Conservation (phyloP, 2,113 vertebrate species). For the Pungitius pungitius region DNA sequence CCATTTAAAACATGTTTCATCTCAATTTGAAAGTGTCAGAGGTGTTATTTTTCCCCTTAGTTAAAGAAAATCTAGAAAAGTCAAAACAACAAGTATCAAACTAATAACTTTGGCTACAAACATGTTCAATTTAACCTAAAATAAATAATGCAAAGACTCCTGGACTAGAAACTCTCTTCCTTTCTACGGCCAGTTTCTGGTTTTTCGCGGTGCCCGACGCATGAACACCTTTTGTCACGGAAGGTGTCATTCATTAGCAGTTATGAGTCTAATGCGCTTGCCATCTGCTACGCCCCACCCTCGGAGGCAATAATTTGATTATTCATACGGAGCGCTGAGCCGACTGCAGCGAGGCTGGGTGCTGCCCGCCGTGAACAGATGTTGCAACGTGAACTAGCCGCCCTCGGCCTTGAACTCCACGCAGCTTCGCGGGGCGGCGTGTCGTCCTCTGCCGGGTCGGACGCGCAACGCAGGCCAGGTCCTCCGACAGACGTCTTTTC, state of each 20-base stretch:
- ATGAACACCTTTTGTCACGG: constrained; percentile 41
- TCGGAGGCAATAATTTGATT: constrained; percentile 69
- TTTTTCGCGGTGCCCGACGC: constrained; percentile 15
- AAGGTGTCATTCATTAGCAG: constrained; percentile 64
- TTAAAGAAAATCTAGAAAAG: not conserved
- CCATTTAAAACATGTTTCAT: not conserved
- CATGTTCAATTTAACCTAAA: not conserved
- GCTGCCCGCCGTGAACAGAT: constrained; percentile 71
- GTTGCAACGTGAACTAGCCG: constrained; percentile 63
- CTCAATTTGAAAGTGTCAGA: not conserved
- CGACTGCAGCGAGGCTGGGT: constrained; percentile 40
- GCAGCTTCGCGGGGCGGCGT: constrained; percentile 37
- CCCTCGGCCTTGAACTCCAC: constrained; percentile 38
- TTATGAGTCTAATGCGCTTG: constrained; percentile 57
- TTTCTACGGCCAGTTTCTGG: not conserved
- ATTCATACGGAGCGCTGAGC: constrained; percentile 57
- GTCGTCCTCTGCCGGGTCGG: constrained; percentile 23
- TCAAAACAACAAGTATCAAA: constrained; percentile 7
- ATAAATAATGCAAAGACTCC: constrained; percentile 12
- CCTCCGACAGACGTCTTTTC: constrained; percentile 30
- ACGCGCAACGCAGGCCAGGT: constrained; percentile 11
- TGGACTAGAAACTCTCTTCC: not conserved
- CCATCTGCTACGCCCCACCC: constrained; percentile 69
- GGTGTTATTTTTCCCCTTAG: not conserved
- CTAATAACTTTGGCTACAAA: not conserved